Base-by-base conservation (phyloP, 2,113 vertebrate species). In the Puma concolor region DNA sequence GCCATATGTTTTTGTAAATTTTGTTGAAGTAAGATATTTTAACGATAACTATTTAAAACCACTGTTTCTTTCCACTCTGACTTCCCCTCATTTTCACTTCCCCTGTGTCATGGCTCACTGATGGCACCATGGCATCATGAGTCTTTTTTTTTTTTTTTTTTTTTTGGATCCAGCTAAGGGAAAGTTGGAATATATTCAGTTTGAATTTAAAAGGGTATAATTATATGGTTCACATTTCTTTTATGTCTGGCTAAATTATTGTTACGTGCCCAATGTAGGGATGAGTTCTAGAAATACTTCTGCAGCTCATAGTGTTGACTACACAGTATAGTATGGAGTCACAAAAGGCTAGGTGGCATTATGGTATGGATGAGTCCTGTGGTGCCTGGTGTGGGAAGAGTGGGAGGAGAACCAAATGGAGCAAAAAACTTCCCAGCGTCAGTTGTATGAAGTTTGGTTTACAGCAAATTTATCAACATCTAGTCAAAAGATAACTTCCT, bases 401-500 rank as follows among this genome's bases (percentile, higher is more conserved):
- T 76, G 9, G 12, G 69, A 67, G 9, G 14, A 72, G 1, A 92
- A 87, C 19, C 27, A n/a, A 52, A 41, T 23, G 50, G 16, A 66
- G 21, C 36, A 95, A 92, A 87, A 90, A 50, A 17, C 13, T 86
- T 76, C 17, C 44, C 38, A 44, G 31, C 48, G 21, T 82, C 29
- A 79, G 72, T 90, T 83, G 50, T 54, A 11, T 67, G 87, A 91
- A 92, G 86, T 77, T 57, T 89, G 48, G 15, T 54, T n/a, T 44
- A 84, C 16, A 83, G 16, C 9, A 64, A 64, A 63, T 38, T 96
- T 91, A 79, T 83, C 84, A 89, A 96, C 23, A 90, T 36, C 41
- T 44, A 72, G 14, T 79, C 74, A 94, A 93, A 89, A 90, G 74
- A 87, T 21, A 89, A 87, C 52, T 41, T 94, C 36, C 19, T 87